phyloP scores from a whole-genome alignment of 2,888 invertebrate genomes.

The Ophioninae sp. region DNA sequence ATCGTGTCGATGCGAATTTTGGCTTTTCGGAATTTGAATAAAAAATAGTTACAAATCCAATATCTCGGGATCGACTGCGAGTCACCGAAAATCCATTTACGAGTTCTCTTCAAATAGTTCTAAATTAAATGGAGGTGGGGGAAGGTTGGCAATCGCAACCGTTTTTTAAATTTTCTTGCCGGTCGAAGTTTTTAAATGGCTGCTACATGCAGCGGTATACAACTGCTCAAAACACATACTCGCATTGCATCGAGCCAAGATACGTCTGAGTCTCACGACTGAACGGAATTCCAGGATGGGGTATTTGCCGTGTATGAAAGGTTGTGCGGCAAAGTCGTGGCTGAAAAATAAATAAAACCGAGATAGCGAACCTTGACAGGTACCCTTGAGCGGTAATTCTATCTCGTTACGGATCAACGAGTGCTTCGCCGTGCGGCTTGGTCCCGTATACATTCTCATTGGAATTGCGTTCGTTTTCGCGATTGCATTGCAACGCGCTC shows the following conservation, averaged over 20 bases:
- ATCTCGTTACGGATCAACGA: constrained; percentile 71
- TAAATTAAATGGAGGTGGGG: too few relatives aligned
- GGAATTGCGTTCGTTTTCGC: constrained; percentile 42
- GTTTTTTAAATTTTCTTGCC: too few relatives aligned
- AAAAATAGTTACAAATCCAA: too few relatives aligned
- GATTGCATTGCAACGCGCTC: constrained; percentile 28
- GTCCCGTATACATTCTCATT: constrained; percentile 37
- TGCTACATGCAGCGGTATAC: not conserved
- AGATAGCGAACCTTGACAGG: constrained; percentile 63
- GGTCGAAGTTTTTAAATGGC: not conserved
- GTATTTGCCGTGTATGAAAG: constrained; percentile 10
- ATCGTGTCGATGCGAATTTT: too few relatives aligned
- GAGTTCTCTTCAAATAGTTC: too few relatives aligned
- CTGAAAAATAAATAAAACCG: constrained; percentile 55
- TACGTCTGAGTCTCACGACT: constrained; percentile 19
- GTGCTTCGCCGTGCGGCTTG: constrained; percentile 68
- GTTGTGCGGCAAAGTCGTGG: constrained; percentile 23
- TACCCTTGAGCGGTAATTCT: constrained; percentile 70
- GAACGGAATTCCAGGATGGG: constrained; percentile 37
- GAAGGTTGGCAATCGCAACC: too few relatives aligned
- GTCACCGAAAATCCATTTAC: too few relatives aligned
- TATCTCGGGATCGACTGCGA: too few relatives aligned
- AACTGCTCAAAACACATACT: not conserved
- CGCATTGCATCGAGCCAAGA: constrained; percentile 6
- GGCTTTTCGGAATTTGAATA: too few relatives aligned